Evolutionary conservation across 2,797 vertebrate genomes (phyloP), one percentile per base, ranked within the genome.

Genomic region (Myotis pilosus): DNA sequence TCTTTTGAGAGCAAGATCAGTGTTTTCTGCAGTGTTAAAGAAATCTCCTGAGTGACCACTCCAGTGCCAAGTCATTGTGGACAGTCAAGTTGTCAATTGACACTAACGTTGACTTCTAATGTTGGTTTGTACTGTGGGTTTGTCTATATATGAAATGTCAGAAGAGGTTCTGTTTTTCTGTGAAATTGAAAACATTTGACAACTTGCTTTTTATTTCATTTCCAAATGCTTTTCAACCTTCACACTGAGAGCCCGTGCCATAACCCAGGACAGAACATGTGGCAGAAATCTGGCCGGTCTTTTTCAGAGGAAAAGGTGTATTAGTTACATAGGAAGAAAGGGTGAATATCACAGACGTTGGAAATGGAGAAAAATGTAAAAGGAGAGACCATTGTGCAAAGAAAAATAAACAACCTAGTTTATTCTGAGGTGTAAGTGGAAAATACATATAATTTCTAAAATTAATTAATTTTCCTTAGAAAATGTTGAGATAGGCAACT

Each of bases 121-220:
- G 22, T 80, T 92, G 69, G 49, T 69, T 89, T 86, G 78, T 44
- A 33, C 17, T 64, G 12, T 81, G 93, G 36, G 22, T 93, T 75
- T 87, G 86, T 85, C 55, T 94, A 41, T 49, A 66, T 41, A 71
- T 64, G 53, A 95, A 94, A 94, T 19, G 36, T 94, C 85, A 76
- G 71, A 93, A 87, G 57, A 92, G 20, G 72, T 62, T 89, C 38
- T 79, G 19, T 53, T 95, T 95, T 91, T 62, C 74, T 33, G 15
- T 83, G 85, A 94, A 95, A 93, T 86, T 94, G 16, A 90, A 82
- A 92, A 51, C 76, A 60, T 94, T 91, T 95, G 95, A 90, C 89
- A 94, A 90, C 16, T 1, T 89, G 60, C 79, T 92, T 95, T 95
- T 91, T 84, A 66, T 93, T 90, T 80, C 6, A 80, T 96, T 96